Evolutionary conservation across 2,113 vertebrate species (phyloP), one percentile per base, ranked within the genome.

Genomic region (Edolisoma coerulescens): DNA sequence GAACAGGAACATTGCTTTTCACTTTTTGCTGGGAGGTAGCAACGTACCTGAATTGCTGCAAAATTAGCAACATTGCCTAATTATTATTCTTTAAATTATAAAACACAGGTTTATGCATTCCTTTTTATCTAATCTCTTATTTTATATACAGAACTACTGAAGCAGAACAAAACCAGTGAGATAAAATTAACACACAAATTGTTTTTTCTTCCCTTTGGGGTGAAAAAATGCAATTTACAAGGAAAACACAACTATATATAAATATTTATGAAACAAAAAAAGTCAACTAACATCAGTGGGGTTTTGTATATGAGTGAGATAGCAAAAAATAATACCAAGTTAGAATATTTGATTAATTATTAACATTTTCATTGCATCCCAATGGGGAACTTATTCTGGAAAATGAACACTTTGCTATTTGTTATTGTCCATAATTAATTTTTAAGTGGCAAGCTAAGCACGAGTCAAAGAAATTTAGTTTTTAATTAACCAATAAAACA

Each of bases 171-270:
- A 98, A 97, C 90, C 88, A 96, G 93, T 85, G 90, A 97, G 97
- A 98, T 96, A 98, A 98, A 98, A 98, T 98, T 98, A 98, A 97
- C 96, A 98, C 98, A 98, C 84, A 98, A 97, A 98, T 98, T 97
- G 96, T 94, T 98, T 98, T 95, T 98, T 97, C 60, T 60, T 98
- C 95, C 97, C 97, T 98, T 98, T 97, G 97, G 97, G 97, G 80
- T 97, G 73, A 89, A 97, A 97, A 97, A 97, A 95, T 80, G 91
- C 90, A 96, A 95, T 97, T 98, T 97, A 97, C 96, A 98, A 96
- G 83, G 68, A 96, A 97, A 98, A 97, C 92, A 49, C 90, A 97
- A 96, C 97, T 96, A 92, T 94, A 91, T 73, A 98, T 98, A 98
- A 97, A 98, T 98, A 98, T 98, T 98, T 98, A 98, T 98, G 96